Conservation (phyloP, 2,888 invertebrate genomes). For the Saturnia pavonia region DNA sequence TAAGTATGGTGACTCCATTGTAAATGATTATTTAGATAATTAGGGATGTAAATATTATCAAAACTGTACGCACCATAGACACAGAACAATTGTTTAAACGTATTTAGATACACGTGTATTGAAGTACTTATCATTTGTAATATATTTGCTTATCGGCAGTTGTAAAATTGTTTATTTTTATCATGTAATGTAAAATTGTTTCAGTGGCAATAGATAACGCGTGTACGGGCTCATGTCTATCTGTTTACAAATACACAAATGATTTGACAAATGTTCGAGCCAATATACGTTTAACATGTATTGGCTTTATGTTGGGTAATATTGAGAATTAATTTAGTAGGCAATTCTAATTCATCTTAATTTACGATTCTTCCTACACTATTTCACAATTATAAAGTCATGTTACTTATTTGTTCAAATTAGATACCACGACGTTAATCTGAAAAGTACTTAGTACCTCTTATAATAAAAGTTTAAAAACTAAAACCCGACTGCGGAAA, state of each 20-base stretch:
- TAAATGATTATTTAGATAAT: neutral
- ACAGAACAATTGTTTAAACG: neutral
- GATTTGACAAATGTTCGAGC: conserved; percentile 25
- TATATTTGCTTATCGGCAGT: conserved; percentile 21
- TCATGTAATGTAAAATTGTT: conserved; percentile 50
- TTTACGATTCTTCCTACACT: neutral
- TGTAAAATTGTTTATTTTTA: conserved; percentile 39
- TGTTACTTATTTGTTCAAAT: neutral
- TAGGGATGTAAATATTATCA: neutral
- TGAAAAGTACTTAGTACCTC: too few species aligned
- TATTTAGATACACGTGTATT: neutral
- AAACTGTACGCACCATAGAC: neutral
- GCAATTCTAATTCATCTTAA: neutral
- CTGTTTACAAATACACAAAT: conserved; percentile 18
- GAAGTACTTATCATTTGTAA: conserved; percentile 18
- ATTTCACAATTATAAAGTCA: neutral
- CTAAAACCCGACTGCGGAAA: too few species aligned
- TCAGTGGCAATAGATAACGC: conserved; percentile 53
- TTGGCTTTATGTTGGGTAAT: neutral
- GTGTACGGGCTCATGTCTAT: conserved; percentile 41
- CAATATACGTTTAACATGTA: conserved; percentile 8
- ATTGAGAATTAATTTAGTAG: neutral
- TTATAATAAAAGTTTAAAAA: too few species aligned
- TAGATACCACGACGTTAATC: too few species aligned
- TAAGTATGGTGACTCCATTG: neutral